phyloP scores from a whole-genome alignment of 1,140 invertebrate species.

The Caligus rogercresseyi region DNA sequence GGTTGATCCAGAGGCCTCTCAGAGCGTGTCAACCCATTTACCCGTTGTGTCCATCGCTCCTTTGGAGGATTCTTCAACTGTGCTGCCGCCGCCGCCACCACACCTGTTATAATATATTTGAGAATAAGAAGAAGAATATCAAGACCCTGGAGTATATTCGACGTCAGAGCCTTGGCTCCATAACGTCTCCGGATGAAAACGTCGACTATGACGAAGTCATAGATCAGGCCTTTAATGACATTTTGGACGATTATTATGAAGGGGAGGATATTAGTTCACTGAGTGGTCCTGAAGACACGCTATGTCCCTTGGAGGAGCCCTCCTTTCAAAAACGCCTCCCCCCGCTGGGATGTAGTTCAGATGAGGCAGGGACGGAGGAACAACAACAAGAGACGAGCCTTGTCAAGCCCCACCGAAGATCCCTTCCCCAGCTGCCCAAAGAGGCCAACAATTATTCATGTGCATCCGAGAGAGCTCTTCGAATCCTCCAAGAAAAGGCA shows the following conservation, averaged over 20 bases:
- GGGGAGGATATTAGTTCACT: background rate
- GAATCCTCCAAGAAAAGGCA: background rate
- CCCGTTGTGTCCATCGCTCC: no score
- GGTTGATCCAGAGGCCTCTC: no score
- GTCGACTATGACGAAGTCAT: background rate
- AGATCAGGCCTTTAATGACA: background rate
- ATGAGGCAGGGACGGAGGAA: background rate
- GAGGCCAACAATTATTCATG: background rate
- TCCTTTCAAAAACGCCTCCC: background rate
- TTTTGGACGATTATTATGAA: background rate
- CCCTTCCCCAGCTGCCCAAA: background rate
- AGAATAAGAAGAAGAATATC: background rate
- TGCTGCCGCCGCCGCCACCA: no score
- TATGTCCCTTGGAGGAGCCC: no score
- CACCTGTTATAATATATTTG: no score
- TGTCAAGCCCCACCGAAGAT: background rate
- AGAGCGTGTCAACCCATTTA: no score
- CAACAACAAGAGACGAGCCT: background rate
- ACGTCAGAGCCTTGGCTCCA: background rate
- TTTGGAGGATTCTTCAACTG: no score
- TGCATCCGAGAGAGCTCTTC: background rate
- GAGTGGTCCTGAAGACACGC: background rate
- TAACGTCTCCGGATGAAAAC: background rate
- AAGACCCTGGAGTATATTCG: background rate
- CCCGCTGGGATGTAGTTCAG: conserved; percentile 8